phyloP scores from a whole-genome alignment of 2,113 vertebrate species.

The Cheirogaleus medius region DNA sequence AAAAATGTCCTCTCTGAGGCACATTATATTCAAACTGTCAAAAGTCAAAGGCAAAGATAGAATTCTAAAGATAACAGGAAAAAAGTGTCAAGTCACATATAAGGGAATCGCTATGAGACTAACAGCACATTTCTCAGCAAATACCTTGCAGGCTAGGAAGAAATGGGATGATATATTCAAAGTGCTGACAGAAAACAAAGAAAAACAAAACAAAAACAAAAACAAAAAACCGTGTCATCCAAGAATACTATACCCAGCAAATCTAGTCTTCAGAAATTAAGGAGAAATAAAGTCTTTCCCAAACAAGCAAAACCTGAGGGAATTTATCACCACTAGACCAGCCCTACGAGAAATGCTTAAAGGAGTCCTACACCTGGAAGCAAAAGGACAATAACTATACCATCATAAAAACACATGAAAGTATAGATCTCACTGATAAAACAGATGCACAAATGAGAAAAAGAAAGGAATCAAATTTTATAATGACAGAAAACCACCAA shows the following conservation, averaged over 20 bases:
- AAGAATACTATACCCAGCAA: background rate
- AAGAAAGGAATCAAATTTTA: background rate
- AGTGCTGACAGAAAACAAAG: background rate
- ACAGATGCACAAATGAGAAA: background rate
- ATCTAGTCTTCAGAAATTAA: background rate
- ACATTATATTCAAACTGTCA: background rate
- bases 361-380: background rate
- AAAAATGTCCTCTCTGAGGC: background rate
- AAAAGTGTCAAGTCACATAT: background rate
- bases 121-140: background rate
- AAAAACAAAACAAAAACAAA: background rate
- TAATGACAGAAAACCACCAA: background rate
- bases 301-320: background rate
- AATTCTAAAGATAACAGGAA: background rate
- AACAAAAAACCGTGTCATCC: background rate
- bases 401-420: background rate
- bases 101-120: background rate
- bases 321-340: background rate
- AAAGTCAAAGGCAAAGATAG: background rate
- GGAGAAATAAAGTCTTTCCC: background rate
- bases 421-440: background rate
- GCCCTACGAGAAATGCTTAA: background rate
- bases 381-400: background rate
- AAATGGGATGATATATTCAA: background rate
- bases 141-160: background rate